phyloP scores from a whole-genome alignment of 2,888 invertebrate genomes.

The Cacoxenus indagator region DNA sequence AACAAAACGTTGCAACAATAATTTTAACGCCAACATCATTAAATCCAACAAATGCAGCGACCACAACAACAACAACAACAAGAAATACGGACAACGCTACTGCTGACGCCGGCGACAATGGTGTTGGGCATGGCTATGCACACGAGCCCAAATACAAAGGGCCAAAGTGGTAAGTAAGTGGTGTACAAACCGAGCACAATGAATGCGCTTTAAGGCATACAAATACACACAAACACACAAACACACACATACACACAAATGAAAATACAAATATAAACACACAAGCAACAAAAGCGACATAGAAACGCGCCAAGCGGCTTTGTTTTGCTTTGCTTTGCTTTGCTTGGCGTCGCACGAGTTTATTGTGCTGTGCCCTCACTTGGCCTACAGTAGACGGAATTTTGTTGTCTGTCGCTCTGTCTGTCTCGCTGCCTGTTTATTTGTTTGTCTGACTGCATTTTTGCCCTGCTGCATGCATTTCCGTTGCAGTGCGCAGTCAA shows the following conservation, averaged over 20 bases:
- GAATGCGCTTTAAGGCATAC: neutral
- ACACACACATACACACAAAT: neutral
- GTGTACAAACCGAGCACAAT: neutral
- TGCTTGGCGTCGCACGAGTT: neutral
- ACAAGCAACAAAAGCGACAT: too few species aligned
- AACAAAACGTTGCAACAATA: slow-evolving; percentile 64
- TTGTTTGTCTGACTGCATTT: neutral
- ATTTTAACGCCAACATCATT: slow-evolving; percentile 67
- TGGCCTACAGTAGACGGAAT: neutral
- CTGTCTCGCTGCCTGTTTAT: neutral
- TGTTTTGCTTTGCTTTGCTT: neutral
- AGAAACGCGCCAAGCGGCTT: neutral
- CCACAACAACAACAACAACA: slow-evolving; percentile 14
- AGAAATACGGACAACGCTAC: slow-evolving; percentile 34
- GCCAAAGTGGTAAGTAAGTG: slow-evolving; percentile 65
- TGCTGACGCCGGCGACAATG: neutral
- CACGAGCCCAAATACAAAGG: slow-evolving; percentile 61
- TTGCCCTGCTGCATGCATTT: slow-evolving; percentile 56
- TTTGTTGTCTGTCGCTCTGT: neutral
- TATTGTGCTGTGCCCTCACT: slow-evolving; percentile 12
- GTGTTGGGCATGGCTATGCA: slow-evolving; percentile 27
- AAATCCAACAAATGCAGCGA: slow-evolving; percentile 55
- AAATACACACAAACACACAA: neutral
- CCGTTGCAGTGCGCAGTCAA: slow-evolving; percentile 45
- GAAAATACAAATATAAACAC: slow-evolving; percentile 39